A percentile compares a stretch with the other conserved stretches of the same genome.
phyloP scores from a whole-genome alignment of 2,888 invertebrate genomes.

The Saturnia japonica region DNA sequence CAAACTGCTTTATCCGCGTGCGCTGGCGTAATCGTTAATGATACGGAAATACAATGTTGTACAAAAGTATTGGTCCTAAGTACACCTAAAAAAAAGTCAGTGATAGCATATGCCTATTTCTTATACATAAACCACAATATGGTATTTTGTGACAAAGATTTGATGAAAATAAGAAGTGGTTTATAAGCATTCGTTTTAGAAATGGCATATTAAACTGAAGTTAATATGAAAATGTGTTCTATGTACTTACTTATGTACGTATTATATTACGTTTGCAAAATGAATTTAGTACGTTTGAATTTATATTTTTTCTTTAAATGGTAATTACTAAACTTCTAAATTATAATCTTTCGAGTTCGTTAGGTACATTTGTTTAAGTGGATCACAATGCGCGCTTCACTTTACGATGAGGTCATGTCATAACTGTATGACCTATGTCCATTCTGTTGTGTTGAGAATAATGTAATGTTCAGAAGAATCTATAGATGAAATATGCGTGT shows the following conservation, averaged over 20 bases:
- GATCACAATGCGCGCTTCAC: conserved; percentile 8
- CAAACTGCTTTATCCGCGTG: no score
- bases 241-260: neutral
- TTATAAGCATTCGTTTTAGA: no score
- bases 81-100: no score
- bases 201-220: neutral
- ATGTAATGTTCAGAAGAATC: conserved; percentile 3
- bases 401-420: conserved; percentile 13
- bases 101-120: no score
- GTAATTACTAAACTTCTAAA: neutral
- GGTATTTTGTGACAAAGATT: no score
- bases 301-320: neutral
- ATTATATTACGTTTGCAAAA: neutral
- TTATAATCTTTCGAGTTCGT: neutral
- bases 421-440: conserved; percentile 1
- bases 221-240: neutral
- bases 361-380: neutral
- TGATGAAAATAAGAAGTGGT: no score
- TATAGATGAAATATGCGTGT: conserved; percentile 1
- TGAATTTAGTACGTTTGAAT: neutral
- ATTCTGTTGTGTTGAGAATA: neutral
- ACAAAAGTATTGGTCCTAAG: no score
- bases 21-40: no score
- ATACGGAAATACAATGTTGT: no score
- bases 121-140: no score